Evolutionary conservation across 2,888 invertebrate genomes (phyloP).

Genomic region (Drosophila rellima): DNA sequence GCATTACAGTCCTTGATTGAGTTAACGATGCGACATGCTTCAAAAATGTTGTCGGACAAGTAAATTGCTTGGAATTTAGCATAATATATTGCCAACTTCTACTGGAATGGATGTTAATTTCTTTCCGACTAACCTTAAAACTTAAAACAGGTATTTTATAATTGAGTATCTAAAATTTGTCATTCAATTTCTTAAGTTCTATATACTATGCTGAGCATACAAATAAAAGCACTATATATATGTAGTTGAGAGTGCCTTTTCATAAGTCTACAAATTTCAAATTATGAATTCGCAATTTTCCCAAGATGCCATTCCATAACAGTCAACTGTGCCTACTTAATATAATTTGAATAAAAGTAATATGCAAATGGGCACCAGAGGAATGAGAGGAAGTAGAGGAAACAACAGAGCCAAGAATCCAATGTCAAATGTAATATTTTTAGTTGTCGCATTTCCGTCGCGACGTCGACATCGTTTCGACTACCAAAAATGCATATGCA

Average conservation of each 20-base stretch:
- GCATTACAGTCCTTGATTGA: conserved; percentile 20
- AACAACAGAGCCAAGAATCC: conserved; percentile 37
- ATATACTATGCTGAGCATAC: not conserved
- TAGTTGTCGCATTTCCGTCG: conserved; percentile 75
- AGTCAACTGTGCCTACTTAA: conserved; percentile 62
- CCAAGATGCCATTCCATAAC: conserved; percentile 53
- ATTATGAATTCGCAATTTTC: conserved; percentile 55
- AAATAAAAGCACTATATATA: conserved; percentile 10
- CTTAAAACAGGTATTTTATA: too few species aligned
- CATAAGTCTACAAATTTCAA: conserved; percentile 14
- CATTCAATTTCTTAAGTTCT: not conserved
- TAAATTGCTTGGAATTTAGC: conserved; percentile 6
- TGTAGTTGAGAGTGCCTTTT: conserved; percentile 1
- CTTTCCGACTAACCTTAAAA: not conserved
- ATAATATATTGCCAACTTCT: not conserved
- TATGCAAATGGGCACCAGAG: conserved; percentile 57
- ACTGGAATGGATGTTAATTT: not conserved
- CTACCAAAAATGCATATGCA: conserved; percentile 77
- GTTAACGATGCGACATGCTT: conserved; percentile 15
- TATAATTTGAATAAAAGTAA: conserved; percentile 73
- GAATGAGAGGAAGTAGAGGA: conserved; percentile 17
- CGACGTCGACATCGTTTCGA: conserved; percentile 41
- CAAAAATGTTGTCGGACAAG: not conserved
- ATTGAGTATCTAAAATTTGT: too few species aligned
- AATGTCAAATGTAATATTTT: conserved; percentile 65